Conservation (phyloP, 2,797 vertebrate species). For the Neomorphus geoffroyi region DNA sequence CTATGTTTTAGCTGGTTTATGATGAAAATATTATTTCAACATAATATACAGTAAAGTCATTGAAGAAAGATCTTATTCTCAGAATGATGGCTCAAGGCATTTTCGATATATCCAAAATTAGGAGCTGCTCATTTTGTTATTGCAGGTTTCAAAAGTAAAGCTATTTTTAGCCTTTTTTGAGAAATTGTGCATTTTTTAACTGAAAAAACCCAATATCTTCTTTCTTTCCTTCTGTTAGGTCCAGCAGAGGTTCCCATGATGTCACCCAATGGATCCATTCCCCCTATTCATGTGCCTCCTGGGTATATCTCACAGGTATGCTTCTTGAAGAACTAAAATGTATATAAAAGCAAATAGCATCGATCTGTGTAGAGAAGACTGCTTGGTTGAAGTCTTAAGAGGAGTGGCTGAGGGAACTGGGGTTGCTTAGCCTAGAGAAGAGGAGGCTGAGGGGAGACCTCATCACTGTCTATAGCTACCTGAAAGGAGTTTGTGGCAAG, state of each 20-base stretch:
- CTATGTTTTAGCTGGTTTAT: conserved; percentile 37
- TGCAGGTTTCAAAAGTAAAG: conserved; percentile 24
- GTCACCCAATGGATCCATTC: conserved; percentile 97
- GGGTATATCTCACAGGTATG: conserved; percentile 97
- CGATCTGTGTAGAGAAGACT: neutral
- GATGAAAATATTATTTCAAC: conserved; percentile 52
- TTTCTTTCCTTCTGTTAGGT: conserved; percentile 74
- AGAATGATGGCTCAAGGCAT: conserved; percentile 18
- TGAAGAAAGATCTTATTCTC: conserved; percentile 51
- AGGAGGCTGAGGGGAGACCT: no score
- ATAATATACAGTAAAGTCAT: conserved; percentile 60
- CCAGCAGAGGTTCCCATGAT: conserved; percentile 99
- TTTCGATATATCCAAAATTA: conserved; percentile 51
- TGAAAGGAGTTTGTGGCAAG: no score
- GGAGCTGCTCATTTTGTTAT: conserved; percentile 47
- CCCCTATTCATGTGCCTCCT: conserved; percentile 95
- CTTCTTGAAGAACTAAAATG: neutral
- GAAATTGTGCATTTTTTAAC: neutral
- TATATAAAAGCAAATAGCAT: neutral
- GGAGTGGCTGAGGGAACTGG: no score
- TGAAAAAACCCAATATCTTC: neutral
- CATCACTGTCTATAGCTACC: no score
- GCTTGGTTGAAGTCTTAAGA: neutral
- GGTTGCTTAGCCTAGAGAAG: no score
- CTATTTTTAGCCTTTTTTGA: conserved; percentile 30